Evolutionary conservation across 2,797 vertebrate species (phyloP).

Genomic region (Sebastes cheni): DNA sequence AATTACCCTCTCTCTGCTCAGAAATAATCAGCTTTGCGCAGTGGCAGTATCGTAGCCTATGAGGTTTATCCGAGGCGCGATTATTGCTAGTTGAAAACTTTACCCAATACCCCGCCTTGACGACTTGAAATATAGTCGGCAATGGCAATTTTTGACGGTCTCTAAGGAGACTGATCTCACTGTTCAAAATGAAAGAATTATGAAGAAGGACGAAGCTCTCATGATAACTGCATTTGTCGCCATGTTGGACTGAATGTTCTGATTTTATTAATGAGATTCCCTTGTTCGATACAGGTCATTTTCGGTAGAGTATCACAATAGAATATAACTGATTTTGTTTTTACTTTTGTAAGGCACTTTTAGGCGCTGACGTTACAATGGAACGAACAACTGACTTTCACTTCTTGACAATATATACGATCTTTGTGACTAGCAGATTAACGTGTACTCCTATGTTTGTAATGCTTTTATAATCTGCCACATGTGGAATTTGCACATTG

Average conservation of each 20-base stretch:
- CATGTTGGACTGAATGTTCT: too few species aligned
- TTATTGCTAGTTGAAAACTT: constrained; percentile 98
- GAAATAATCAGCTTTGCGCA: constrained; percentile 80
- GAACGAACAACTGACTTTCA: too few species aligned
- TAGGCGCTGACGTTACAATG: too few species aligned
- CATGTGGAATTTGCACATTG: too few species aligned
- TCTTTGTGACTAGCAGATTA: too few species aligned
- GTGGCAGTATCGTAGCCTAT: constrained; percentile 94
- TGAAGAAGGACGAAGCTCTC: accelerated
- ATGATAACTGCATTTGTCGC: accelerated
- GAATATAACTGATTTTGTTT: too few species aligned
- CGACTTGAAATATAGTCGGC: constrained; percentile 95
- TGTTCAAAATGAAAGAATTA: accelerated
- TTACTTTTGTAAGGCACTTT: too few species aligned
- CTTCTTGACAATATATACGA: too few species aligned
- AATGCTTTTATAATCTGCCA: too few species aligned
- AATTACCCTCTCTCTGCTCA: accelerated
- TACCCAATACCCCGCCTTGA: constrained; percentile 90
- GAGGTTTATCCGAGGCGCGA: constrained; percentile 92
- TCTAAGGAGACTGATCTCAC: constrained; percentile 82
- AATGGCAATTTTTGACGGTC: constrained; percentile 93
- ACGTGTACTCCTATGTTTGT: too few species aligned
- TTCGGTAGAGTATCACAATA: too few species aligned
- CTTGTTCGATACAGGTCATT: accelerated
- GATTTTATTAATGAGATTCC: too few species aligned